Conservation (phyloP, 2,797 vertebrate genomes). For the Buceros bicornis region DNA sequence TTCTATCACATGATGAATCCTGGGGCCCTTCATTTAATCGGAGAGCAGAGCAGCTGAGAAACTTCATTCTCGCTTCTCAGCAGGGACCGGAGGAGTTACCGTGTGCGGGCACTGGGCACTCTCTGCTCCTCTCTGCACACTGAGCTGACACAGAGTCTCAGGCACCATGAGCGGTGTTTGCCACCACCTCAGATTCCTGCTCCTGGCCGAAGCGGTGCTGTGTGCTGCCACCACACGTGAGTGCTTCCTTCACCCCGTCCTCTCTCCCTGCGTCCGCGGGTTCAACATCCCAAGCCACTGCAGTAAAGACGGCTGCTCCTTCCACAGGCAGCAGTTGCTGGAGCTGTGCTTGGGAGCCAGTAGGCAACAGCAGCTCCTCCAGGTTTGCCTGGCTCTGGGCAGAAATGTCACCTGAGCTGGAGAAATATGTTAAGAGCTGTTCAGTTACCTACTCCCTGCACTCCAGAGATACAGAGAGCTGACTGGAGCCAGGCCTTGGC, state of each 20-base stretch:
- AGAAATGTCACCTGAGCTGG: neutral
- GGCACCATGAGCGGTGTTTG: constrained; percentile 74
- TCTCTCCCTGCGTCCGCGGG: accelerated
- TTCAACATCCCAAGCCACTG: accelerated
- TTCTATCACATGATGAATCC: constrained; percentile 90
- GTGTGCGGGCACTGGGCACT: neutral
- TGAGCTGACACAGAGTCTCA: neutral
- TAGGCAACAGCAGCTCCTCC: neutral
- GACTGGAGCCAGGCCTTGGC: neutral
- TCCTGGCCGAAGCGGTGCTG: constrained; percentile 65
- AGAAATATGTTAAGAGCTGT: neutral
- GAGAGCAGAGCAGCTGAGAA: constrained; percentile 29
- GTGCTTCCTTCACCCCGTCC: constrained; percentile 48
- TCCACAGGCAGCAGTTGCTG: accelerated
- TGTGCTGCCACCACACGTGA: constrained; percentile 85
- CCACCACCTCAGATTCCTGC: constrained; percentile 61
- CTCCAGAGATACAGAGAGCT: neutral
- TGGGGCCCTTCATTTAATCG: constrained; percentile 74
- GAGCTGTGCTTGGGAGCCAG: neutral
- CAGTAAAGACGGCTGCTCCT: neutral
- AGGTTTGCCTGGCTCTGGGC: neutral
- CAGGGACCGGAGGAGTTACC: neutral
- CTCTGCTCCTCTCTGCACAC: accelerated
- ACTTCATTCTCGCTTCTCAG: neutral
- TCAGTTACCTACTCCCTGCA: accelerated